These are phyloP conservation scores for Cinara cedri DNA, from an alignment of 2,888 invertebrate species.

Conservation along the genomic window DNA sequence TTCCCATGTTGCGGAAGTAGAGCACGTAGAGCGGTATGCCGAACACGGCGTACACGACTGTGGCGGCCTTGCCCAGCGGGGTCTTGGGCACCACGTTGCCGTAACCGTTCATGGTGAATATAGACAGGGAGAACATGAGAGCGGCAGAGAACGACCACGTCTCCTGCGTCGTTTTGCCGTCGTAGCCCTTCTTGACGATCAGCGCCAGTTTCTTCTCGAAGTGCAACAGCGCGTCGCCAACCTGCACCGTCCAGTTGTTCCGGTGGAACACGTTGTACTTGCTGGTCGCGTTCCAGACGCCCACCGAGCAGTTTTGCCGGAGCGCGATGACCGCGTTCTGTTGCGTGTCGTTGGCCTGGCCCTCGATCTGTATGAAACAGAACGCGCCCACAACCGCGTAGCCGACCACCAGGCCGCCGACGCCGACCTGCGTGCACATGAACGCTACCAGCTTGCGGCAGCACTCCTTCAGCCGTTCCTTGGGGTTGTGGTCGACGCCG, in stretches of 20 bases:
- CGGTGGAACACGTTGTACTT: slow-evolving; percentile 74
- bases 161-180: slow-evolving; percentile 70
- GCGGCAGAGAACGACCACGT: slow-evolving; percentile 88
- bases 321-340: slow-evolving; percentile 63
- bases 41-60: slow-evolving; percentile 84
- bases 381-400: slow-evolving; percentile 86
- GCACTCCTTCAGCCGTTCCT: slow-evolving; percentile 82
- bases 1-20: slow-evolving; percentile 89
- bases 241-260: slow-evolving; percentile 69
- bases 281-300: slow-evolving; percentile 73
- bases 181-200: slow-evolving; percentile 75
- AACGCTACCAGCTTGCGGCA: slow-evolving; percentile 85
- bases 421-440: slow-evolving; percentile 92
- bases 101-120: slow-evolving; percentile 91
- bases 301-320: slow-evolving; percentile 68
- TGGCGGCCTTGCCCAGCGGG: slow-evolving; percentile 80
- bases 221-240: slow-evolving; percentile 69
- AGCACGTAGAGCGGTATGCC: slow-evolving; percentile 86
- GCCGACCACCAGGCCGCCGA: slow-evolving; percentile 84
- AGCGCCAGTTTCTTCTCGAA: slow-evolving; percentile 75
- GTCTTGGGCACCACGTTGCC: slow-evolving; percentile 85
- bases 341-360: slow-evolving; percentile 64
- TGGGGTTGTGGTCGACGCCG: slow-evolving; percentile 66
- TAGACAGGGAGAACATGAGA: slow-evolving; percentile 84
- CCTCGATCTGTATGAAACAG: slow-evolving; percentile 79